phyloP scores from a whole-genome alignment of 2,888 invertebrate genomes.

The Amiota mariae region DNA sequence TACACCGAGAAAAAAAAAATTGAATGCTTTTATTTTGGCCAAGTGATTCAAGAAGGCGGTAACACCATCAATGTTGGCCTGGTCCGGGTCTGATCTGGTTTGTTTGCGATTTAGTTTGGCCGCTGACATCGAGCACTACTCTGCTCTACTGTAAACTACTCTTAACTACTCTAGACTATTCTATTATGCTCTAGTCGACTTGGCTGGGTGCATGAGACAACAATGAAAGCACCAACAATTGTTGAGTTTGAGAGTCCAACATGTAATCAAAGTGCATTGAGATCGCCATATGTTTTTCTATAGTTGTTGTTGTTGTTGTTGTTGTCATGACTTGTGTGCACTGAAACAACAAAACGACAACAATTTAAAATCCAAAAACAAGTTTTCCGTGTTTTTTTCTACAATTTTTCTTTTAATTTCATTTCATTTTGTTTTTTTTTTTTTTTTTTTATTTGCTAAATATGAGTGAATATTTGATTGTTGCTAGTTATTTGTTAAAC shows the following conservation, averaged over 20 bases:
- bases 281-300: background rate
- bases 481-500: no score
- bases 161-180: no score
- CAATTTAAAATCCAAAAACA: background rate
- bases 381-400: slow-evolving; percentile 3
- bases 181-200: no score
- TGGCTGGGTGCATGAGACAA: background rate
- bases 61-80: background rate
- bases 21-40: background rate
- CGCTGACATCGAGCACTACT: background rate
- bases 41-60: background rate
- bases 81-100: background rate
- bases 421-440: no score
- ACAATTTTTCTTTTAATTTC: background rate
- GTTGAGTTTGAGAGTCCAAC: background rate
- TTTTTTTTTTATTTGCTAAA: no score
- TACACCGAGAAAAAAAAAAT: background rate
- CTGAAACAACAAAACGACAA: background rate
- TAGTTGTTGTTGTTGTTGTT: background rate
- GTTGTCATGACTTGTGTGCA: background rate
- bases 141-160: no score
- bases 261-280: no score
- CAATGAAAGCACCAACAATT: background rate
- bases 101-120: background rate
- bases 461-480: no score